Base-by-base conservation (phyloP, 2,113 vertebrate genomes). In the Ibidorhyncha struthersii region DNA sequence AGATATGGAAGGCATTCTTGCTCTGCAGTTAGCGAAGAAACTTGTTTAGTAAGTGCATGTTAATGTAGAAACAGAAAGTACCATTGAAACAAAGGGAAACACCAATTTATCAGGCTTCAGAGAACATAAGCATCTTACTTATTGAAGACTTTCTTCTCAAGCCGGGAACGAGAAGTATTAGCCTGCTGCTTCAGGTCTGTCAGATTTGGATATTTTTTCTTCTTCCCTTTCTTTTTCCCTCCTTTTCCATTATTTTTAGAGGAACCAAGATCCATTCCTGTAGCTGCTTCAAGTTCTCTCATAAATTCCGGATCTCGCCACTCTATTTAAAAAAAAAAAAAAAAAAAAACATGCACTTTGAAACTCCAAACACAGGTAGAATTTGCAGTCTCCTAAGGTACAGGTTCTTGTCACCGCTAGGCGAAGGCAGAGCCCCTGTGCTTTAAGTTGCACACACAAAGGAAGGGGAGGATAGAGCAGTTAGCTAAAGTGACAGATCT, bases 111-210 rank as follows among this genome's bases (percentile, higher is more conserved):
- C 6, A 74, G 9, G 21, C 12, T 62, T 66, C 10, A 86, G 20
- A 73, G 56, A 85, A 87, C 12, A 1, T 8, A 15, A 59, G 27
- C 12, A 32, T 88, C 99, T 95, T 98, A 99, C 99, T 99, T 99
- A 97, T 99, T 98, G 43, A 99, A 99, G 78, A 99, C 98, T 79
- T 99, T 99, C 76, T 98, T 99, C 95, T 99, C 98, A 7, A 99
- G 98, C 40, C 99, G 98, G 3, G 99, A 98, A 8, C 99, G 98
- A 18, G 98, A 59, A 0, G 99, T 99, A 93, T 99, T 93, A 61
- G 98, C 97, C 22, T 97, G 98, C 70, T 98, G 98, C 94, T 98
- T 99, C 80, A 99, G 96, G 91, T 99, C 99, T 2, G 99, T 99
- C 34, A 99, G 99, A 82, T 99, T 98, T 2, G 99, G 98, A 23